Evolutionary conservation across 1,140 invertebrate species (phyloP), one percentile per base, ranked within the genome.

Genomic region (Nasonia giraulti): DNA sequence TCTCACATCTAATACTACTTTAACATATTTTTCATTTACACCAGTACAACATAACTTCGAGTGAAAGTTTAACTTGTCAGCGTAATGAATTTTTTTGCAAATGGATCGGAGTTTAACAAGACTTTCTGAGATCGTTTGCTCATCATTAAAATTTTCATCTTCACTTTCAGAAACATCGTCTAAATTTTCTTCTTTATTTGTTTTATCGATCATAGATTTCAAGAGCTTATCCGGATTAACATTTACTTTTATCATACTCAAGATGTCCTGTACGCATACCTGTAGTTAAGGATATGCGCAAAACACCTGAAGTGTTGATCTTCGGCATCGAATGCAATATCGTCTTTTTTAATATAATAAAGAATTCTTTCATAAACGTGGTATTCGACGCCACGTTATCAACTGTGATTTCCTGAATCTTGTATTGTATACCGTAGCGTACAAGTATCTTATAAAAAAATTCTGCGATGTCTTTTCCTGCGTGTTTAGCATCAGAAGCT

Each of bases 351-450:
- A 79, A 79, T 6, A 79, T 20, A n/a, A 44, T 40, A 20, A 3
- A 14, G 17, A 80, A 40, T 77, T 88, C 73, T 17, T 7, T 10
- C 73, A 88, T 84, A 82, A 86, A 87, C 73, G 50, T 87, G 10
- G 85, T 86, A 82, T 87, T 87, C 71, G 87, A 80, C 66, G 86
- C 83, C 20, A 87, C 86, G 80, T 87, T 88, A 55, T 87, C 87
- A 20, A 88, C 87, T 6, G 4, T 37, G 33, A 37, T 37, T 37
- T 4, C 33, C 33, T 37, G 5, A 37, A 37, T 37, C 33, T 37
- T 37, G 33, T 37, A 3, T 6, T 37, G 33, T 37, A 5, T 37
- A 37, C 33, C 33, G 33, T 5, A 33, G 33, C 5, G 33, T 33
- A 33, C n/a, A n/a, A n/a, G n/a, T n/a, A n/a, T 37, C 4, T 4